phyloP scores from a whole-genome alignment of 1,140 invertebrate species.

The Drosophila orena region DNA sequence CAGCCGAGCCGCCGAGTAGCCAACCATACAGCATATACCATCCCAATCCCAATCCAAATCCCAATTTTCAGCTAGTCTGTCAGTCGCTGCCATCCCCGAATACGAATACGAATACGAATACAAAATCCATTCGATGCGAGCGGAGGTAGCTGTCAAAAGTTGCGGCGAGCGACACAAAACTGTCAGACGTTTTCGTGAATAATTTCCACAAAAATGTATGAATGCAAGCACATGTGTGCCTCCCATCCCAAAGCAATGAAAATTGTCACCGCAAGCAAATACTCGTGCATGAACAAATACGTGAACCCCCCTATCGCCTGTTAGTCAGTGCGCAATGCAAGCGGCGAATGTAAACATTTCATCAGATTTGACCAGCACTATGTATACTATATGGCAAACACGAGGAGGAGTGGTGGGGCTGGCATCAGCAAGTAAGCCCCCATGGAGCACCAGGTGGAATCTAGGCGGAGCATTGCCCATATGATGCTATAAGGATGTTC shows the following conservation, averaged over 20 bases:
- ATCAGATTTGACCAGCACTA: conserved; percentile 47
- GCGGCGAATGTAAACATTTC: conserved; percentile 50
- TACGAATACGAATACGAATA: neutral
- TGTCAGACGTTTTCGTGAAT: conserved; percentile 57
- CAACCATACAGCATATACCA: conserved; percentile 34
- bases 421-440: conserved; percentile 37
- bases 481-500: too few relatives aligned
- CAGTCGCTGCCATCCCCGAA: conserved; percentile 14
- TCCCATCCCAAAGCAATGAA: conserved; percentile 35
- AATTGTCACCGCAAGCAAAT: conserved; percentile 40
- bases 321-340: conserved; percentile 20
- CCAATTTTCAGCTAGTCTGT: neutral
- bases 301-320: neutral
- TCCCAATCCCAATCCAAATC: conserved; percentile 2
- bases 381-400: neutral
- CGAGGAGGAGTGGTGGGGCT: conserved; percentile 13
- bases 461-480: too few relatives aligned
- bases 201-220: conserved; percentile 40
- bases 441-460: neutral
- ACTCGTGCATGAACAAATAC: neutral
- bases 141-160: conserved; percentile 61
- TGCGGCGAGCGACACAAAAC: conserved; percentile 58
- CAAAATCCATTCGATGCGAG: conserved; percentile 21
- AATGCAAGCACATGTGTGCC: conserved; percentile 19
- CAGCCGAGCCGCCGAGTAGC: conserved; percentile 17